Percentiles rank a stretch among this genome's conserved stretches.
Conservation (phyloP, 2,797 vertebrate species). For the Potorous gilbertii region DNA sequence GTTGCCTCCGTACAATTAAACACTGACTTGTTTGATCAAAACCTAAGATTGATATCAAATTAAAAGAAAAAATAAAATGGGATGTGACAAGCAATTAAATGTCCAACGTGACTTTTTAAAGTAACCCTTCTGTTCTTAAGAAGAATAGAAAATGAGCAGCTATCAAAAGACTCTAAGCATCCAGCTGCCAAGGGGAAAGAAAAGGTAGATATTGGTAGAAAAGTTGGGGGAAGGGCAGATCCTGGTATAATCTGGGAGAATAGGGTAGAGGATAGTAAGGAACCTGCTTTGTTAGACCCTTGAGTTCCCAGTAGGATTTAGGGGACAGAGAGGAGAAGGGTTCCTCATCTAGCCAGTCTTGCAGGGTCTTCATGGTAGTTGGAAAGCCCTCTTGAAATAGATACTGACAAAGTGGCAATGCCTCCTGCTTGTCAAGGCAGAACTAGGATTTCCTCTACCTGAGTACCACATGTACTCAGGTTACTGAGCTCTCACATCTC, state of each 20-base stretch:
- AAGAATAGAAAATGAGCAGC: not conserved
- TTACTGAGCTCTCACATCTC: not conserved
- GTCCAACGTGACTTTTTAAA: not conserved
- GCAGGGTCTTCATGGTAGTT: no score
- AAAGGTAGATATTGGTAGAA: not conserved
- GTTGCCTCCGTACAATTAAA: not conserved
- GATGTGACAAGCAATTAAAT: not conserved
- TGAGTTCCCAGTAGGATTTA: no score
- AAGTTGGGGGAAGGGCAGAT: not conserved
- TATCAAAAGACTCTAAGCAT: not conserved
- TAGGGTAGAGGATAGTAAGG: not conserved
- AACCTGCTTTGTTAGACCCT: not conserved
- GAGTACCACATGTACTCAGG: not conserved
- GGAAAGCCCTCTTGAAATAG: not conserved
- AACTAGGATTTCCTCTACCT: not conserved
- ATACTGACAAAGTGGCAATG: not conserved
- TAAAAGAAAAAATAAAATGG: not conserved
- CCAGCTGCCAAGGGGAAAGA: not conserved
- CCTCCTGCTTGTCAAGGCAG: slow-evolving; percentile 8
- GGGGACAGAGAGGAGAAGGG: no score
- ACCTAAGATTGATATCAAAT: not conserved
- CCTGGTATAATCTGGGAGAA: not conserved
- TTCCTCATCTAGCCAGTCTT: no score
- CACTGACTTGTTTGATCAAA: not conserved
- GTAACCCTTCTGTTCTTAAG: no score